A percentile compares a stretch with the other conserved stretches of the same genome.
Evolutionary conservation across 2,113 vertebrate species (phyloP).

Genomic region (Dolichallabes microphthalmus): DNA sequence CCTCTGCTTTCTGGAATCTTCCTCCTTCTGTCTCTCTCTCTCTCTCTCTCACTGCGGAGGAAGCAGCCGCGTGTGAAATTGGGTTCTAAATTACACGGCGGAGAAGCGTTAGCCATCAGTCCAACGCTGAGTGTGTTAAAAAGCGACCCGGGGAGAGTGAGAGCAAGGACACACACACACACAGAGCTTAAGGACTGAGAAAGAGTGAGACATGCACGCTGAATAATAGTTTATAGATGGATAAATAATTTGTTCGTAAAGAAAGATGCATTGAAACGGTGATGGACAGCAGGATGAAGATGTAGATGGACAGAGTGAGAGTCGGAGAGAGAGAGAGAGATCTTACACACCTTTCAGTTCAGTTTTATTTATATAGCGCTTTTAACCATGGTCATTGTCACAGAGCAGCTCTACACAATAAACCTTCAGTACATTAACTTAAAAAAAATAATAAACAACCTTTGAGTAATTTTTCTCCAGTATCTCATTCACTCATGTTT

Average conservation of each 20-base stretch:
- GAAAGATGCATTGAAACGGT: background rate
- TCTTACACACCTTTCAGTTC: background rate
- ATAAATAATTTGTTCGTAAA: background rate
- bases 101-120: constrained; percentile 65
- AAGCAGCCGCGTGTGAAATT: constrained; percentile 93
- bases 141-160: constrained; percentile 67
- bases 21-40: constrained; percentile 29
- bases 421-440: too few species aligned
- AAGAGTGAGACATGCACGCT: background rate
- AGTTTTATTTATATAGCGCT: background rate
- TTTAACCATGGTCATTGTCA: too few species aligned
- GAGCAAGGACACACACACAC: constrained; percentile 57
- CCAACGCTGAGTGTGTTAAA: constrained; percentile 70
- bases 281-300: background rate
- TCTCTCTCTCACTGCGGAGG: constrained; percentile 72
- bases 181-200: background rate
- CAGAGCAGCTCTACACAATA: too few species aligned
- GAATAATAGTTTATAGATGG: background rate
- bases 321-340: background rate
- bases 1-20: constrained; percentile 38
- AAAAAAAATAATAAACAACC: too few species aligned
- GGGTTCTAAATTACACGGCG: constrained; percentile 80
- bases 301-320: background rate
- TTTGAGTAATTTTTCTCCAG: background rate
- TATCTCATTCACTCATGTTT: too few species aligned